A percentile compares a stretch with the other conserved stretches of the same genome.
Conservation (phyloP, 1,140 invertebrate species). For the Luehdorfia chinensis region DNA sequence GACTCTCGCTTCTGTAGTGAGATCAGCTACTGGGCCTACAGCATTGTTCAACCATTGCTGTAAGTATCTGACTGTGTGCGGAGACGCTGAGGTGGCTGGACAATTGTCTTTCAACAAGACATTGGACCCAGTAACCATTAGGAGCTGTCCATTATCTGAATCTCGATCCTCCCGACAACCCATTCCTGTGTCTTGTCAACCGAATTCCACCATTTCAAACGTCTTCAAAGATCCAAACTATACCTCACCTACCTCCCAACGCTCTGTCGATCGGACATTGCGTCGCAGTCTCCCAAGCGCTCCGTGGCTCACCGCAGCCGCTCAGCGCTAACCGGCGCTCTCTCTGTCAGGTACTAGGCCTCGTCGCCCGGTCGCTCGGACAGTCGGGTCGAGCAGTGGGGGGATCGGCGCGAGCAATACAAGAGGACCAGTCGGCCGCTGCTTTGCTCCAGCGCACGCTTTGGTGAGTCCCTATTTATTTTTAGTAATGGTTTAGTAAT, state of each 20-base stretch:
- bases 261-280: slow-evolving; percentile 30
- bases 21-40: slow-evolving; percentile 44
- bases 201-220: neutral
- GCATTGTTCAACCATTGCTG: slow-evolving; percentile 63
- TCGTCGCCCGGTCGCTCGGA: slow-evolving; percentile 67
- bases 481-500: too few species aligned
- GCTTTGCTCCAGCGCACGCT: slow-evolving; percentile 54
- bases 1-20: slow-evolving; percentile 32
- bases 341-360: slow-evolving; percentile 72
- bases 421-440: slow-evolving; percentile 40
- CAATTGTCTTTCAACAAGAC: slow-evolving; percentile 74
- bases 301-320: slow-evolving; percentile 27
- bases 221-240: neutral
- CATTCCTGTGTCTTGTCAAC: too few species aligned
- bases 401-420: slow-evolving; percentile 60
- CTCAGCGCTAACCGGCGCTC: slow-evolving; percentile 42
- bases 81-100: slow-evolving; percentile 56
- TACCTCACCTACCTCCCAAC: slow-evolving; percentile 16
- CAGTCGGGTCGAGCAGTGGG: slow-evolving; percentile 57
- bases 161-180: too few species aligned
- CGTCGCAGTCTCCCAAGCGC: too few species aligned
- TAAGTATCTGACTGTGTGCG: slow-evolving; percentile 49
- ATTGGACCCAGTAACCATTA: slow-evolving; percentile 62
- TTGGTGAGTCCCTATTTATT: slow-evolving; percentile 41
- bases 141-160: too few species aligned